Evolutionary conservation across 2,888 invertebrate genomes (phyloP).

Genomic region (Troilus luridus): DNA sequence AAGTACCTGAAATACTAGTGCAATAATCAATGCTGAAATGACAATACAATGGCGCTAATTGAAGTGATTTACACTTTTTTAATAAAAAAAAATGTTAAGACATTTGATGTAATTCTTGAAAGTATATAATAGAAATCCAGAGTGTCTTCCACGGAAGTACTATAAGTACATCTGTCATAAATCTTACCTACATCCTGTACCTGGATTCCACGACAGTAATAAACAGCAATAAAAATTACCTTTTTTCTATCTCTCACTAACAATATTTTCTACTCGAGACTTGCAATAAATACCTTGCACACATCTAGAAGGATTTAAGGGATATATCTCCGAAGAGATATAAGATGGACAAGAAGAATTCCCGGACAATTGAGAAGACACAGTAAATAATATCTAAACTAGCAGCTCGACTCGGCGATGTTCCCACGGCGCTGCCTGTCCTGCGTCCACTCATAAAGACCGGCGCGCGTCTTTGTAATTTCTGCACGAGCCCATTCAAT

Average conservation of each 20-base stretch:
- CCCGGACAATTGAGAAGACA: not conserved
- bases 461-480: not conserved
- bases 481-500: conserved; percentile 5
- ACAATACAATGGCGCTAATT: not conserved
- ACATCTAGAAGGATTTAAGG: not conserved
- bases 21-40: not conserved
- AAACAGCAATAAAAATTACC: not conserved
- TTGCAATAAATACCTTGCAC: conserved; percentile 8
- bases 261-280: not conserved
- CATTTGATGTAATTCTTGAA: not conserved
- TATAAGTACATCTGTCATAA: not conserved
- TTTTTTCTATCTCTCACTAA: not conserved
- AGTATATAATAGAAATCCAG: not conserved
- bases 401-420: not conserved
- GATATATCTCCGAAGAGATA: not conserved
- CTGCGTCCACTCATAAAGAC: not conserved
- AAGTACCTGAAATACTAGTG: not conserved
- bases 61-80: not conserved
- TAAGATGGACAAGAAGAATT: not conserved
- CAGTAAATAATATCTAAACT: not conserved
- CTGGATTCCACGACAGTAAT: not conserved
- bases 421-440: not conserved
- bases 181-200: not conserved
- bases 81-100: not conserved
- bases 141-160: not conserved